Evolutionary conservation across 2,888 invertebrate genomes (phyloP).

Genomic region (Drosophila borealis): DNA sequence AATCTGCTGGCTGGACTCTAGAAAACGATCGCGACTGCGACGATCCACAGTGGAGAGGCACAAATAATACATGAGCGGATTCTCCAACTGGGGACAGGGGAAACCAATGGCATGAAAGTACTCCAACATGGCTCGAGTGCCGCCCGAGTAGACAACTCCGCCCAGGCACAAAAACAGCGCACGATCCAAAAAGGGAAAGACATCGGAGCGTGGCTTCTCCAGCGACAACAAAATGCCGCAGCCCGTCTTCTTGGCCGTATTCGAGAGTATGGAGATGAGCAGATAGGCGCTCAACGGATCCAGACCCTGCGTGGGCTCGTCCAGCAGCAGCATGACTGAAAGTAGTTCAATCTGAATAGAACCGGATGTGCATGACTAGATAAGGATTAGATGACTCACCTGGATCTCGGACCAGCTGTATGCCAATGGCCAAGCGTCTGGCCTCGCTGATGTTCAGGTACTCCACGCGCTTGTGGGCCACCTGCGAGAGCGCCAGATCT

Average conservation of each 20-base stretch:
- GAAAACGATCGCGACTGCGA: conserved; percentile 93
- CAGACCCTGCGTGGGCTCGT: conserved; percentile 97
- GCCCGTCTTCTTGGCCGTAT: conserved; percentile 94
- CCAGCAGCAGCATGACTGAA: conserved; percentile 92
- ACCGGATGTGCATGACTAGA: too few relatives aligned
- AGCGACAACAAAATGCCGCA: conserved; percentile 95
- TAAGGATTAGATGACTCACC: conserved; percentile 85
- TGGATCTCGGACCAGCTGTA: conserved; percentile 97
- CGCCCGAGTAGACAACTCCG: conserved; percentile 96
- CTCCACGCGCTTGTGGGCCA: conserved; percentile 93
- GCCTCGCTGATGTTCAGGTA: conserved; percentile 95
- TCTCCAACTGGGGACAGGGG: conserved; percentile 98
- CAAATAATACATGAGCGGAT: conserved; percentile 98
- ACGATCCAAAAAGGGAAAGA: conserved; percentile 96
- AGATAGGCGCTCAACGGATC: conserved; percentile 98
- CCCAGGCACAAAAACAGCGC: conserved; percentile 96
- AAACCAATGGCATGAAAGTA: conserved; percentile 98
- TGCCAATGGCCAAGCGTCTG: conserved; percentile 94
- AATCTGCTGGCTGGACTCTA: conserved; percentile 97
- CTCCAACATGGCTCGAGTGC: conserved; percentile 95
- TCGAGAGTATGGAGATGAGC: conserved; percentile 96
- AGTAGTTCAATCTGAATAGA: neutral
- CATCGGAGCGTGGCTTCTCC: conserved; percentile 97
- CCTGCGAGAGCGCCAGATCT: conserved; percentile 96
- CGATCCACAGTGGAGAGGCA: conserved; percentile 88